phyloP scores from a whole-genome alignment of 1,140 invertebrate genomes.

The Drosophila subpulchrella region DNA sequence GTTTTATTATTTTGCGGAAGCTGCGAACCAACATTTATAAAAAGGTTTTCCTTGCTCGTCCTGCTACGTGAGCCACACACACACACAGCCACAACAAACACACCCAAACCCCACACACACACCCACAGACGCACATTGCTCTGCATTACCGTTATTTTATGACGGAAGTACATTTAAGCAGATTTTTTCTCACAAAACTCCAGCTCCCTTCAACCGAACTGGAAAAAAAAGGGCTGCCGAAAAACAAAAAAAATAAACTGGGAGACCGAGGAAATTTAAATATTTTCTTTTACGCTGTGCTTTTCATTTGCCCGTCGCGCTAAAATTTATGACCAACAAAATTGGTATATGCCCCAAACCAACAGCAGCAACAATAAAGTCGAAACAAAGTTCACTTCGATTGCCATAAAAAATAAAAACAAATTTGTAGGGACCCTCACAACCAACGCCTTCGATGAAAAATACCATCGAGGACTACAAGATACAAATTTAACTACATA shows the following conservation, averaged over 20 bases:
- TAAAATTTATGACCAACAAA: slow-evolving; percentile 75
- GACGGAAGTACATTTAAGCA: slow-evolving; percentile 82
- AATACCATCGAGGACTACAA: not conserved
- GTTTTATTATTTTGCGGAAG: slow-evolving; percentile 80
- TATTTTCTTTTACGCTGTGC: slow-evolving; percentile 58
- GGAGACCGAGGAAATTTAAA: slow-evolving; percentile 64
- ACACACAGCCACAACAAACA: slow-evolving; percentile 9
- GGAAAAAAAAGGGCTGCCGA: slow-evolving; percentile 52
- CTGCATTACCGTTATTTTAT: slow-evolving; percentile 81
- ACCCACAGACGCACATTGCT: slow-evolving; percentile 47
- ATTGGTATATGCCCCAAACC: slow-evolving; percentile 55
- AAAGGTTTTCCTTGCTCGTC: slow-evolving; percentile 77
- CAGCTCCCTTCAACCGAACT: slow-evolving; percentile 29
- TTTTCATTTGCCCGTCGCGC: slow-evolving; percentile 65
- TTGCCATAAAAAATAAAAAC: slow-evolving; percentile 41
- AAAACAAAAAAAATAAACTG: slow-evolving; percentile 13
- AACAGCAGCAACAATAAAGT: slow-evolving; percentile 38
- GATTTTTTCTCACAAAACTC: slow-evolving; percentile 57
- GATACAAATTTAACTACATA: no score
- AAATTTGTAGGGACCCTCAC: slow-evolving; percentile 1
- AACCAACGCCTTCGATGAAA: not conserved
- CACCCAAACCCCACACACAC: slow-evolving; percentile 6
- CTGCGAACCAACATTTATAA: slow-evolving; percentile 73
- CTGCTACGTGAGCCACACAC: slow-evolving; percentile 61
- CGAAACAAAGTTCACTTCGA: slow-evolving; percentile 36